Conservation (phyloP, 2,113 vertebrate genomes). For the Origma solitaria region DNA sequence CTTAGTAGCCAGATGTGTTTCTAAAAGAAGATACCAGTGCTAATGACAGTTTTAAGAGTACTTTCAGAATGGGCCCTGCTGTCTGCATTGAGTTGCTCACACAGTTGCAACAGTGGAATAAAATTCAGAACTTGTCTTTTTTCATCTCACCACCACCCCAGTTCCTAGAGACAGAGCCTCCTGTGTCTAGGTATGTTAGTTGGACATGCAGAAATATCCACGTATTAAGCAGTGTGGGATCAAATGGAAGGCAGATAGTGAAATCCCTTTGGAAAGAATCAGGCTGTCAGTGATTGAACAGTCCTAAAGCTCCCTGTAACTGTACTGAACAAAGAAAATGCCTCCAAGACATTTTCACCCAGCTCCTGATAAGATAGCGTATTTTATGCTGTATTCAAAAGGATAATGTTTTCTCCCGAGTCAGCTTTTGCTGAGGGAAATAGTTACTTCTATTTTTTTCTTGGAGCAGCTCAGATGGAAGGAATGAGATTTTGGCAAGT, state of each 20-base stretch:
- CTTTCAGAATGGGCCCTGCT: neutral
- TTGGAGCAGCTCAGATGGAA: neutral
- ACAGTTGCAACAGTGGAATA: neutral
- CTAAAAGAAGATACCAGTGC: neutral
- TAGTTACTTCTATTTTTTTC: neutral
- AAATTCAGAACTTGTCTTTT: neutral
- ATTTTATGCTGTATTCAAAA: neutral
- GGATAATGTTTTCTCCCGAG: neutral
- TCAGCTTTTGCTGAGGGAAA: constrained; percentile 26
- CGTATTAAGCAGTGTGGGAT: neutral
- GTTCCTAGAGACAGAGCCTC: neutral
- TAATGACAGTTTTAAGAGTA: neutral
- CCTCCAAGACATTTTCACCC: neutral
- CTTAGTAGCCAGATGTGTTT: neutral
- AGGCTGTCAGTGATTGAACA: neutral
- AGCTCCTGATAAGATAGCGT: constrained; percentile 15
- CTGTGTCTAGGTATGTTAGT: neutral
- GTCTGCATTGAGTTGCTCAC: neutral
- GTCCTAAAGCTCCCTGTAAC: neutral
- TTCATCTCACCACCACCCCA: neutral
- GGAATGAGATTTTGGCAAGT: constrained; percentile 30
- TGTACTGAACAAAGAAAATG: neutral
- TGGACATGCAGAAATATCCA: neutral
- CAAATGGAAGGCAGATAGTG: neutral
- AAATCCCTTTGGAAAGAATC: neutral